A percentile compares a stretch with the other conserved stretches of the same genome.
Evolutionary conservation across 2,888 invertebrate genomes (phyloP).

Genomic region (Drosophila infuscata): DNA sequence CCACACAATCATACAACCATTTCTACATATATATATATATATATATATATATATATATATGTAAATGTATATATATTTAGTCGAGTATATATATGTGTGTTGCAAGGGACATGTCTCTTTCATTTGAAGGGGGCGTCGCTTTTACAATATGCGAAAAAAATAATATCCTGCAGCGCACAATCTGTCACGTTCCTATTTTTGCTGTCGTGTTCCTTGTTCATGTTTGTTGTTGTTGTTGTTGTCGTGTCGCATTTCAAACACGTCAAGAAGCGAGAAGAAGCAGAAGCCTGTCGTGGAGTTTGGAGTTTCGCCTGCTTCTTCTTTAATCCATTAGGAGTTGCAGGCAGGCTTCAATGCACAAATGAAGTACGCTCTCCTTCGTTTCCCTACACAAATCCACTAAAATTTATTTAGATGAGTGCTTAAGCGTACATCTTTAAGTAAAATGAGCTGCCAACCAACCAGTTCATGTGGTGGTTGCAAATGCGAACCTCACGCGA

Average conservation of each 20-base stretch:
- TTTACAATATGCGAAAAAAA: constrained; percentile 32
- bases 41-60: neutral
- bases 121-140: constrained; percentile 25
- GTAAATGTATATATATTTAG: constrained; percentile 1
- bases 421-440: neutral
- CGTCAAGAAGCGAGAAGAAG: constrained; percentile 21
- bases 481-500: neutral
- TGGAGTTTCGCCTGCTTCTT: constrained; percentile 17
- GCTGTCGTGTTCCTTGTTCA: neutral
- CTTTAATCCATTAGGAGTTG: constrained; percentile 50
- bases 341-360: constrained; percentile 37
- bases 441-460: constrained; percentile 5
- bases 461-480: neutral
- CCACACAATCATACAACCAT: neutral
- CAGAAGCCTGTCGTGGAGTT: constrained; percentile 20
- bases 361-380: constrained; percentile 20
- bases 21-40: neutral
- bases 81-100: constrained; percentile 2
- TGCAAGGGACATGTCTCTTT: constrained; percentile 20
- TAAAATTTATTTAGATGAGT: constrained; percentile 21
- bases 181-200: constrained; percentile 60
- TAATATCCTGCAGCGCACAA: constrained; percentile 67
- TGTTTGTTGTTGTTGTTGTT: constrained; percentile 24
- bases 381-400: constrained; percentile 18
- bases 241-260: constrained; percentile 53